Evolutionary conservation across 2,113 vertebrate species (phyloP), one percentile per base, ranked within the genome.

Genomic region (Tichodroma muraria): DNA sequence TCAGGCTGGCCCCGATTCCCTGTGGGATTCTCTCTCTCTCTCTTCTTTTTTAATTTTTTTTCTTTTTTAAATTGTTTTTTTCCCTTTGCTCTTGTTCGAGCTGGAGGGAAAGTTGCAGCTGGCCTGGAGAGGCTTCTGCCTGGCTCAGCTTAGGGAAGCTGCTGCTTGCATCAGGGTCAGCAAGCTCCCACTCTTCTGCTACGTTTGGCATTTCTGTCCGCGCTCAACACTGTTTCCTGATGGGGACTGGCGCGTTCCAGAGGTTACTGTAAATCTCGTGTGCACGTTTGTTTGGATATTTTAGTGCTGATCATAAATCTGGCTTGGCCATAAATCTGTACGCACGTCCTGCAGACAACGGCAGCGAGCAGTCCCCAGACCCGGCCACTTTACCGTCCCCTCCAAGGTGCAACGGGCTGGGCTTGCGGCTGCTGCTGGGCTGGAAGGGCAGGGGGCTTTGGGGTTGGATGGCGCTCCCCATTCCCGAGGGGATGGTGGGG

Each of bases 221-320:
- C 28, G 45, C 23, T 4, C 19, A 7, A 6, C 1, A 2, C 84
- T 63, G 90, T 57, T 96, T 87, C 85, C 94, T 78, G 88, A 70
- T 0, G 21, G 70, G 45, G 82, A 87, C 89, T 15, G 1, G 49
- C 8, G 12, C 10, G 18, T 94, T 92, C 6, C 27, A 78, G 94
- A 33, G 4, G 91, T 95, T 85, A 57, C 87, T 61, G 94, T 91
- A 84, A 94, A 95, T 85, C 90, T 57, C 53, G 22, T 15, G 1
- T 75, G 89, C 81, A 37, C 65, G 3, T 93, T 93, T 50, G 11
- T 85, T 89, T 12, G 11, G 68, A 37, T 95, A 68, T 83, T 95
- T 95, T 83, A 94, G 85, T 79, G 89, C 89, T n/a, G 77, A 85
- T 88, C 93, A 69, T 97, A 95, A 96, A 96, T 94, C 96, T 93